Base-by-base conservation (phyloP, 2,888 invertebrate genomes). In the Amphipoea oculea region DNA sequence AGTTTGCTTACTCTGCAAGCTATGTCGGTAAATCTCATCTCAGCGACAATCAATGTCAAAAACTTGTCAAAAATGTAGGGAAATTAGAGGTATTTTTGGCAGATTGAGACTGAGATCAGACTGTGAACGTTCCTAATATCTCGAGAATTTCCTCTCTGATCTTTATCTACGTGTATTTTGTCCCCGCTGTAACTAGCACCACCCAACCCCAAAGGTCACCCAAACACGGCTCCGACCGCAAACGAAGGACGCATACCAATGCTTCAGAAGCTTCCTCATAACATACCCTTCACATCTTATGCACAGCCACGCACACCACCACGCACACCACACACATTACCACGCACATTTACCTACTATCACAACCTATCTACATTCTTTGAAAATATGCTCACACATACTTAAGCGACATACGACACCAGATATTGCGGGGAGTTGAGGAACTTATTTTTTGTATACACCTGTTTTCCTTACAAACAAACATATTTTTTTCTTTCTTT, bases 161-260 rank as follows among this genome's bases (percentile, higher is more conserved):
- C 11, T 60, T 65, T 65, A 65, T 11, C 63, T 62, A 36, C 4
- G 40, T 40, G 0, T 40, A 7, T 29, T 4, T n/a, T 1, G 6
- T 40, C 4, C 7, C 65, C 74, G 86, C 88, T 81, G 0, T 0
- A 11, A 78, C n/a, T 77, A 4, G n/a, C 17, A 68, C 88, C 83
- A 29, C 36, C 23, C 67, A 29, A 36, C 51, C 73, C 36, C 66
- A 86, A 87, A 89, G 89, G 88, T 88, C 89, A 89, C 77, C 83
- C 71, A 78, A 86, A 84, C 86, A 86, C 72, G 78, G 76, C 79
- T 71, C 73, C 81, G 54, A 74, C 79, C 79, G 70, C 72, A 78
- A 71, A 76, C 89, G 88, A 82, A 89, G 88, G 88, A 82, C 82
- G 88, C 89, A 89, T 89, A 89, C 89, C 86, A 89, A 89, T 89